A percentile compares a stretch with the other conserved stretches of the same genome.
These are phyloP conservation scores for Cephus rjabovi DNA, from an alignment of 2,888 invertebrate species.

Conservation along the genomic window DNA sequence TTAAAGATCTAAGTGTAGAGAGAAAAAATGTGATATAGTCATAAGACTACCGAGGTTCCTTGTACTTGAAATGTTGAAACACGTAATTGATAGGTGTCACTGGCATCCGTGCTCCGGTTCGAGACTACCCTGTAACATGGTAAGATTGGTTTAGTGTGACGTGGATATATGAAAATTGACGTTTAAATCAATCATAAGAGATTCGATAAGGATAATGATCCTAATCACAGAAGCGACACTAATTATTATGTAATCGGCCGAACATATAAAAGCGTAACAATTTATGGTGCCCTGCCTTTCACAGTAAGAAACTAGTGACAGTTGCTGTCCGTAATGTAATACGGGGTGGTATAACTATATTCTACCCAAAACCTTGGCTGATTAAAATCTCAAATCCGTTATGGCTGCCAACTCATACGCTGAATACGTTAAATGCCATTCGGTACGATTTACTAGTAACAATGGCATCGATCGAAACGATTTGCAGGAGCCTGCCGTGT, in stretches of 20 bases:
- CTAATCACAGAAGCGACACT: slow-evolving; percentile 21
- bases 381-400: slow-evolving; percentile 20
- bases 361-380: slow-evolving; percentile 28
- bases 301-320: slow-evolving; percentile 33
- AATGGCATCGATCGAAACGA: slow-evolving; percentile 1
- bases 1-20: background rate
- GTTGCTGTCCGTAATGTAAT: slow-evolving; percentile 20
- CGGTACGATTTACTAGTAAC: background rate
- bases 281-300: slow-evolving; percentile 39
- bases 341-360: slow-evolving; percentile 3
- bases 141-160: background rate
- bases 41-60: background rate
- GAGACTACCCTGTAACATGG: background rate
- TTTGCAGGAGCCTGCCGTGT: background rate
- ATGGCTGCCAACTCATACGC: background rate
- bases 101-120: background rate
- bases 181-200: background rate
- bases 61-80: background rate
- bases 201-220: slow-evolving; percentile 18
- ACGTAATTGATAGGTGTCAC: background rate
- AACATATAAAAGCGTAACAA: slow-evolving; percentile 27
- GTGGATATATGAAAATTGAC: background rate
- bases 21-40: background rate
- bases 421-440: slow-evolving; percentile 4
- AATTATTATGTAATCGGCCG: slow-evolving; percentile 41